Percentiles rank a stretch among this genome's conserved stretches.
These are phyloP conservation scores for Phoebastria nigripes DNA, from an alignment of 2,797 vertebrate species.

Conservation along the genomic window DNA sequence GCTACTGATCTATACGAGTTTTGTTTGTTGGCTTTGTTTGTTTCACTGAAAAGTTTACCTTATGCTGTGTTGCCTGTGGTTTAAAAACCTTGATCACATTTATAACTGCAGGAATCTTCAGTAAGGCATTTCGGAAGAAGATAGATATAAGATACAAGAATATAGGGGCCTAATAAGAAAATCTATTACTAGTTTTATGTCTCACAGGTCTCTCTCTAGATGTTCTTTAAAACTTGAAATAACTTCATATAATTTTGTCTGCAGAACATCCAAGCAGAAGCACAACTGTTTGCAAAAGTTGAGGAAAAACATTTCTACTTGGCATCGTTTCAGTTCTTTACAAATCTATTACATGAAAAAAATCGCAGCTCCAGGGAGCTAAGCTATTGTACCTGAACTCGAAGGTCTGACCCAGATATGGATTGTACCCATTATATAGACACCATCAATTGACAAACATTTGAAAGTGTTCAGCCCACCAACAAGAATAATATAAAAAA, in stretches of 20 bases:
- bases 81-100: neutral
- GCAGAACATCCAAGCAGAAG: slow-evolving; percentile 5
- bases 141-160: neutral
- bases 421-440: slow-evolving; percentile 39
- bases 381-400: slow-evolving; percentile 44
- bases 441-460: slow-evolving; percentile 35
- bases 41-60: neutral
- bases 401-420: slow-evolving; percentile 53
- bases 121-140: neutral
- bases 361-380: neutral
- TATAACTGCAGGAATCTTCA: neutral
- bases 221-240: neutral
- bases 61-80: neutral
- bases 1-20: neutral
- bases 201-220: neutral
- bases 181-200: neutral
- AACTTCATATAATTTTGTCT: slow-evolving; percentile 18
- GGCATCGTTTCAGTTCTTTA: slow-evolving; percentile 32
- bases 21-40: neutral
- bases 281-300: slow-evolving; percentile 23
- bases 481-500: neutral
- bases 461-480: slow-evolving; percentile 9
- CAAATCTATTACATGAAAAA: slow-evolving; percentile 34
- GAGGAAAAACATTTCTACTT: slow-evolving; percentile 5
- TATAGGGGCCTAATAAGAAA: neutral